Base-by-base conservation (phyloP, 2,888 invertebrate species). In the Pterostichus niger region DNA sequence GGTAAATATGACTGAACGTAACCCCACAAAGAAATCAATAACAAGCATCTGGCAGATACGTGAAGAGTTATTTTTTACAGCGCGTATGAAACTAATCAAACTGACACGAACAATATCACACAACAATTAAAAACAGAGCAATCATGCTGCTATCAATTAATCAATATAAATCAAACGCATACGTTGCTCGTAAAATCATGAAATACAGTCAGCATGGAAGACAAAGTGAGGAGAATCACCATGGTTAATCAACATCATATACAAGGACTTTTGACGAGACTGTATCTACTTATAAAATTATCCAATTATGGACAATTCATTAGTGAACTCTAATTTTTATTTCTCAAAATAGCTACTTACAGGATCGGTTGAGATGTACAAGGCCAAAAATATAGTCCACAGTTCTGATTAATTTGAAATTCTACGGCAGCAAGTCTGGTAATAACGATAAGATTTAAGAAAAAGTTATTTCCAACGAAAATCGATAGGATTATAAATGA, bases 51-150 rank as follows among this genome's bases (percentile, higher is more conserved):
- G 33, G n/a, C 33, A 64, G 64, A 64, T 64, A 64, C 44, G 17
- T 11, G 15, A 71, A 71, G 68, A 44, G 46, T 71, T 71, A 73
- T 81, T 81, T 81, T 81, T 81, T 73, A 73, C 73, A 13, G 35
- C n/a, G 56, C 17, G 54, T 56, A 73, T 81, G 52, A 56, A 81
- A 81, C 81, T 73, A 71, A 81, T 81, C 81, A 73, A 81, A 81
- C 81, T 73, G 81, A 81, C 81, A 81, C 71, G 81, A 81, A 81
- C 81, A 81, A 81, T 81, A 81, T 73, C 81, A 52, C 71, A 73
- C 71, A 81, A 68, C 71, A 81, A 81, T 81, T 81, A 81, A 71
- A 81, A 81, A 81, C 71, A 71, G 81, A 81, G 81, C 81, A 81
- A 81, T 81, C 71, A 52, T 52, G 52, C 75, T 13, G 40, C 71